Conservation (phyloP, 1,140 invertebrate species). For the Psix sp. region DNA sequence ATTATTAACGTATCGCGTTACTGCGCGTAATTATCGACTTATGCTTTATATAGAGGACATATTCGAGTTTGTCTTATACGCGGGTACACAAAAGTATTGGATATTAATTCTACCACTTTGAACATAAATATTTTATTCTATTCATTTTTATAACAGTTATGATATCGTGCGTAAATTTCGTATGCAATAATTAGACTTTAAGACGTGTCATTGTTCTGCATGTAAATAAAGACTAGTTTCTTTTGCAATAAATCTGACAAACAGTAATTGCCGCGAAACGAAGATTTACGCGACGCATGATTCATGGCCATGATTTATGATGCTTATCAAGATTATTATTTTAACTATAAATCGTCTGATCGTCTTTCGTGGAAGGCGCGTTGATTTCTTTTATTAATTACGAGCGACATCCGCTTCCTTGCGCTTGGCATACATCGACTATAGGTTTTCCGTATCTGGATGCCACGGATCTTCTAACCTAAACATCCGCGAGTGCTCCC, state of each 20-base stretch:
- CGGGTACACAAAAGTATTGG: no score
- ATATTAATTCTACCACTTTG: no score
- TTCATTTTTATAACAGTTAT: no score
- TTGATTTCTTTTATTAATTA: conserved; percentile 59
- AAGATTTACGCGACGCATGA: conserved; percentile 39
- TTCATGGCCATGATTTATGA: conserved; percentile 47
- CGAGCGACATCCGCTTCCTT: conserved; percentile 60
- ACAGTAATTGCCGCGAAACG: conserved; percentile 38
- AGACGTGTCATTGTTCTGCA: conserved; percentile 7
- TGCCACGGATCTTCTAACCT: conserved; percentile 44
- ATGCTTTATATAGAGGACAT: conserved; percentile 22
- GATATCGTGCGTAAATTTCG: no score
- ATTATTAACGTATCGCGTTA: conserved; percentile 68
- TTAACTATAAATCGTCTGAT: conserved; percentile 57
- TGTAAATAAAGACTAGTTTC: conserved; percentile 21
- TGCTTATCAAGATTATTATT: conserved; percentile 60
- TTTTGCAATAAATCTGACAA: conserved; percentile 40
- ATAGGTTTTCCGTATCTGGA: conserved; percentile 52
- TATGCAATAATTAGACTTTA: neutral
- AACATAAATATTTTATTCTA: no score
- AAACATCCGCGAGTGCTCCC: conserved; percentile 54
- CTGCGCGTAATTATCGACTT: conserved; percentile 56
- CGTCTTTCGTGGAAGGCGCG: conserved; percentile 47
- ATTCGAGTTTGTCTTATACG: neutral
- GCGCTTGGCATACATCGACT: conserved; percentile 49